phyloP scores from a whole-genome alignment of 2,888 invertebrate species.

The Adineta ricciae region DNA sequence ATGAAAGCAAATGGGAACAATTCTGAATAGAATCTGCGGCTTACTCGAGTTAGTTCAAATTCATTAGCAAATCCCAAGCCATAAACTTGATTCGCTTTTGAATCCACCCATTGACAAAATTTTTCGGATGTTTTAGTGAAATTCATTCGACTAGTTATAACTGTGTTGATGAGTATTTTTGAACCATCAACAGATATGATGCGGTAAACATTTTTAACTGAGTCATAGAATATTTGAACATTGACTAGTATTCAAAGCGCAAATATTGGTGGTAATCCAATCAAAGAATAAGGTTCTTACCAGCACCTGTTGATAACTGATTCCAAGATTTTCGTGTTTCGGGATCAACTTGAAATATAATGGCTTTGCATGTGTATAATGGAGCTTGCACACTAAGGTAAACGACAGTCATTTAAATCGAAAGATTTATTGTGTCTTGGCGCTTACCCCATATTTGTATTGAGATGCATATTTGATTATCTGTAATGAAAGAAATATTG shows the following conservation, averaged over 20 bases:
- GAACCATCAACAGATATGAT: constrained; percentile 94
- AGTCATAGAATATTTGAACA: constrained; percentile 94
- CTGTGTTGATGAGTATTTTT: constrained; percentile 81
- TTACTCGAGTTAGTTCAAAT: constrained; percentile 80
- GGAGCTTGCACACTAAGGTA: constrained; percentile 77
- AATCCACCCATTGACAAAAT: constrained; percentile 97
- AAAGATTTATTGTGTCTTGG: background rate
- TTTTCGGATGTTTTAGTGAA: constrained; percentile 98
- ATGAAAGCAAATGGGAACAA: constrained; percentile 22
- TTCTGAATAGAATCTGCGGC: too few species aligned
- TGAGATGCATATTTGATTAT: background rate
- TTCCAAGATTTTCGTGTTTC: constrained; percentile 97
- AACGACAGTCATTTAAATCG: constrained; percentile 14
- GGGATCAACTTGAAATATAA: constrained; percentile 97
- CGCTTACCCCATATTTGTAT: background rate
- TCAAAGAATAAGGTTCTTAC: background rate
- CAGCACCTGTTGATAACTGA: constrained; percentile 58
- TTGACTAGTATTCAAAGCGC: constrained; percentile 61
- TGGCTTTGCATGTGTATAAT: constrained; percentile 93
- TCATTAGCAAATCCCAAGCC: constrained; percentile 90
- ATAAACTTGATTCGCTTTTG: constrained; percentile 87
- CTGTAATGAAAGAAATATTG: background rate
- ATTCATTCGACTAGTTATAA: constrained; percentile 91
- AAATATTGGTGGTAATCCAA: too few species aligned
- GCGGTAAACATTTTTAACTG: constrained; percentile 80